Percentiles rank a stretch among this genome's conserved stretches.
Evolutionary conservation across 2,888 invertebrate species (phyloP).

Genomic region (Gonocerus acuteangulatus): DNA sequence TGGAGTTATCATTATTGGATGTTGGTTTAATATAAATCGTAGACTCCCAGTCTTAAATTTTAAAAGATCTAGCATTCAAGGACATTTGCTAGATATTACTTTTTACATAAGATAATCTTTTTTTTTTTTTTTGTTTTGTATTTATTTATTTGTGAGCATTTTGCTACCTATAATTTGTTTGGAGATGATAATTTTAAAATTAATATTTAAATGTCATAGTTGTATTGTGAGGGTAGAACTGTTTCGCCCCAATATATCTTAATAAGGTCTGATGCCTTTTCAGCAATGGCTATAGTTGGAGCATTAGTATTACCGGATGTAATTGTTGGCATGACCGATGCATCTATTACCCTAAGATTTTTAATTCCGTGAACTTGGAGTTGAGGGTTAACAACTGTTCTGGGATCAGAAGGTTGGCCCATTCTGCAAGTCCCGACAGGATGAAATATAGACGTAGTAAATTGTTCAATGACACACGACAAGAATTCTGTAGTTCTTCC

Average conservation of each 20-base stretch:
- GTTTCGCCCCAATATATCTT: constrained; percentile 44
- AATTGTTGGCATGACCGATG: constrained; percentile 50
- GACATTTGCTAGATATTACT: too few relatives aligned
- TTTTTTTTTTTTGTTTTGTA: too few relatives aligned
- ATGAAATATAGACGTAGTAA: constrained; percentile 66
- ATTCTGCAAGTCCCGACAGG: constrained; percentile 58
- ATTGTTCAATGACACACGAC: constrained; percentile 76
- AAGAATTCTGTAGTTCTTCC: constrained; percentile 56
- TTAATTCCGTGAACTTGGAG: constrained; percentile 47
- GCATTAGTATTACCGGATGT: constrained; percentile 53
- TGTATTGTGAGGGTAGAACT: too few relatives aligned
- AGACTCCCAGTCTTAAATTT: too few relatives aligned
- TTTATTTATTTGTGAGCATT: too few relatives aligned
- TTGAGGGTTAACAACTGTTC: constrained; percentile 53
- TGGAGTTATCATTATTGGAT: too few relatives aligned
- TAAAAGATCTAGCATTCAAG: too few relatives aligned
- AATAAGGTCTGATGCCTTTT: constrained; percentile 51
- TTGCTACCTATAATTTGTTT: too few relatives aligned
- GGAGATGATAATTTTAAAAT: too few relatives aligned
- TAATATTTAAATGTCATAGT: too few relatives aligned
- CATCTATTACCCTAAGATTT: constrained; percentile 50
- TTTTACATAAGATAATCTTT: too few relatives aligned
- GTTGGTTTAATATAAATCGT: too few relatives aligned
- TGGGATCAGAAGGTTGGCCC: constrained; percentile 51
- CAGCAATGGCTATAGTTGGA: constrained; percentile 52